phyloP scores from a whole-genome alignment of 2,797 vertebrate genomes.

The Triplophysa yarkandensis region DNA sequence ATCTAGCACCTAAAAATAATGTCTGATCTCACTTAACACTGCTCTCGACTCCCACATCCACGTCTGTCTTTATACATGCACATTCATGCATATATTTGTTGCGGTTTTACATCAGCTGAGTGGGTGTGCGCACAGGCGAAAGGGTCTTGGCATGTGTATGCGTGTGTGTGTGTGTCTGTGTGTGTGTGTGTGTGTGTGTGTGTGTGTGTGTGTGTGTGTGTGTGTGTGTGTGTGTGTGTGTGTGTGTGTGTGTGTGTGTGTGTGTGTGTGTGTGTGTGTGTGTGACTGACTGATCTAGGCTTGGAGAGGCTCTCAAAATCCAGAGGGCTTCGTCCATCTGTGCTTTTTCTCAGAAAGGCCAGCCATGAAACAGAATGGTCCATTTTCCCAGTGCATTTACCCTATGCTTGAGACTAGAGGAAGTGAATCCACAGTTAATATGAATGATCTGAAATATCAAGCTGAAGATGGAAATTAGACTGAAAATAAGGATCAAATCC shows the following conservation, averaged over 20 bases:
- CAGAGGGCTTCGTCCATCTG: slow-evolving; percentile 39
- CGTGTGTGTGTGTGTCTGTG: too few relatives aligned
- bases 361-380: slow-evolving; percentile 18
- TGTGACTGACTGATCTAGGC: slow-evolving; percentile 23
- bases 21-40: background rate
- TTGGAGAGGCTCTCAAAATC: slow-evolving; percentile 31
- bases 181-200: too few relatives aligned
- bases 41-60: background rate
- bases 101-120: slow-evolving; percentile 15
- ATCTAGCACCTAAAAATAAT: slow-evolving; percentile 20
- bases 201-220: background rate
- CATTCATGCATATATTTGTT: background rate
- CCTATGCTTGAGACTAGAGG: slow-evolving; percentile 11
- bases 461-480: background rate
- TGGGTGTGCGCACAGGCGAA: slow-evolving; percentile 8
- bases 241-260: too few relatives aligned
- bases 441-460: slow-evolving; percentile 14
- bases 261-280: background rate
- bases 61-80: background rate
- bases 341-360: slow-evolving; percentile 12
- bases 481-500: background rate
- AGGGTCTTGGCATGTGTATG: slow-evolving; percentile 1
- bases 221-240: too few relatives aligned
- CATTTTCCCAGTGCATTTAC: slow-evolving; percentile 25
- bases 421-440: background rate